A percentile compares a stretch with the other conserved stretches of the same genome.
These are phyloP conservation scores for Heptranchias perlo DNA, from an alignment of 2,113 vertebrate genomes.

Conservation along the genomic window DNA sequence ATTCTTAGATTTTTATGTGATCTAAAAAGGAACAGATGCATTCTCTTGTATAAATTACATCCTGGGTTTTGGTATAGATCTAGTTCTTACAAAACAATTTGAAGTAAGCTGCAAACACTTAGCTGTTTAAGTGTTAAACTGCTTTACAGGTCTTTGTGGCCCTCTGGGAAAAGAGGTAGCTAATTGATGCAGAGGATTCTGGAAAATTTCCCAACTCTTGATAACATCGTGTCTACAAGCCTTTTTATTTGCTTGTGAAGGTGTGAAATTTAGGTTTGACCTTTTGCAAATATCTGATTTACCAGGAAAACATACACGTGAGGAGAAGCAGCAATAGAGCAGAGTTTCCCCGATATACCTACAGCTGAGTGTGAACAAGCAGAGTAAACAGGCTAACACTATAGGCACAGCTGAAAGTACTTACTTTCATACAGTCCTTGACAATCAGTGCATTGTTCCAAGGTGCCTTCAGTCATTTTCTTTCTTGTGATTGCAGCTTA, in stretches of 20 bases:
- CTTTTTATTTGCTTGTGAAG: conserved; percentile 52
- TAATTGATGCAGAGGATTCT: conserved; percentile 41
- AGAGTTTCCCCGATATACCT: conserved; percentile 48
- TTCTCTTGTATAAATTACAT: conserved; percentile 28
- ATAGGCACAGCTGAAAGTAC: conserved; percentile 75
- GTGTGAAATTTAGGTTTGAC: conserved; percentile 47
- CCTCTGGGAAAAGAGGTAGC: conserved; percentile 24
- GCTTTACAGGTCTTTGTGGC: background rate
- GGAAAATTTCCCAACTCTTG: conserved; percentile 43
- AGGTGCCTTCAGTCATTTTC: conserved; percentile 53
- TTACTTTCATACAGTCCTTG: conserved; percentile 55
- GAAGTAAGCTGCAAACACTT: conserved; percentile 30
- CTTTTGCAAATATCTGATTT: conserved; percentile 51
- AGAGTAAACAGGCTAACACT: conserved; percentile 57
- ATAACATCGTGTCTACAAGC: conserved; percentile 42
- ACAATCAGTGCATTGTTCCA: conserved; percentile 59
- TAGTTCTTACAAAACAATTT: conserved; percentile 12
- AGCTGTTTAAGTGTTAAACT: background rate
- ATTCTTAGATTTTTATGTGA: conserved; percentile 40
- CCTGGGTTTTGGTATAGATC: background rate
- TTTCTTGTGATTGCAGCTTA: conserved; percentile 59
- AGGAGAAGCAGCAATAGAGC: conserved; percentile 42
- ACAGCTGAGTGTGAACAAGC: conserved; percentile 52
- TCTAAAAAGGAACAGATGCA: background rate
- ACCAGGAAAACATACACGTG: conserved; percentile 47